phyloP scores from a whole-genome alignment of 1,140 invertebrate species.

The Drosophila mojavensis region DNA sequence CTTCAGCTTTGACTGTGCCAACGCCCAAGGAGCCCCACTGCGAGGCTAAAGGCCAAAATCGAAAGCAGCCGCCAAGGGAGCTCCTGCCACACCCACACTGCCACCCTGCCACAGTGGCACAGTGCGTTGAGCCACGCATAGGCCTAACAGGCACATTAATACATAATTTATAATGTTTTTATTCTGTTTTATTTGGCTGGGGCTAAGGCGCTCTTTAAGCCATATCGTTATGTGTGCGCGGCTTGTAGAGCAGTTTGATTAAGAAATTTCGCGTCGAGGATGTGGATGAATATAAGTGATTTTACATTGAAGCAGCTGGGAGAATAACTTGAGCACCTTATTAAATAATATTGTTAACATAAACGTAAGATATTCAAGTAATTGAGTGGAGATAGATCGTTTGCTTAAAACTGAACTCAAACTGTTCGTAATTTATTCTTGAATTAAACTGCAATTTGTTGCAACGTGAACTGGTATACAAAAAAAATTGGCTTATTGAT shows the following conservation, averaged over 20 bases:
- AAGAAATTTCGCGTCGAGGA: slow-evolving; percentile 20
- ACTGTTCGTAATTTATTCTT: no score
- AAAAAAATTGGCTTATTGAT: slow-evolving; percentile 4
- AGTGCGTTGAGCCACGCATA: slow-evolving; percentile 24
- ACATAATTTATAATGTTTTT: slow-evolving; percentile 83
- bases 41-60: slow-evolving; percentile 33
- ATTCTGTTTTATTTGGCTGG: slow-evolving; percentile 58
- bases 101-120: no score
- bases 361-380: not conserved
- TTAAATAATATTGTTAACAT: slow-evolving; percentile 4
- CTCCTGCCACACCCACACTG: slow-evolving; percentile 19
- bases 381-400: no score
- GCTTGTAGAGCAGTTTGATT: slow-evolving; percentile 38
- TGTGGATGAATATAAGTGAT: slow-evolving; percentile 25
- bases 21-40: slow-evolving; percentile 13
- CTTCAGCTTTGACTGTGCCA: slow-evolving; percentile 34
- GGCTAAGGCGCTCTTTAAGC: slow-evolving; percentile 44
- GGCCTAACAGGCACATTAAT: slow-evolving; percentile 79
- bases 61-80: slow-evolving; percentile 25
- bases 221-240: slow-evolving; percentile 31
- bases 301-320: slow-evolving; percentile 8
- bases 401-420: no score
- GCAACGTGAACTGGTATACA: not conserved
- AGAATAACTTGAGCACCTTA: not conserved
- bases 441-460: no score